Evolutionary conservation across 2,113 vertebrate genomes (phyloP).

Genomic region (Apus apus): DNA sequence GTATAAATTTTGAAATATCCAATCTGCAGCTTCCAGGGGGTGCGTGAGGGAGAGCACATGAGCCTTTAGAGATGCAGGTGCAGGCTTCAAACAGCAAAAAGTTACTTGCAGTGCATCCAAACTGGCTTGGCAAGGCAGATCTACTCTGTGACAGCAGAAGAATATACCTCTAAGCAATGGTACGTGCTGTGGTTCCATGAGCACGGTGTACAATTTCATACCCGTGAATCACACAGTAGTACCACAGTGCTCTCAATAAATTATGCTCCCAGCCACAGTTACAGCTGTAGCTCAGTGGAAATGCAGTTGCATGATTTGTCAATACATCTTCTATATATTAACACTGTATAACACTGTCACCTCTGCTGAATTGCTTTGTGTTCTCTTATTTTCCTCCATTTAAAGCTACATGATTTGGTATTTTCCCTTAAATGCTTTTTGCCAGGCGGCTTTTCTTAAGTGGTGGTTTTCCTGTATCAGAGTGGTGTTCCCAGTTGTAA

Average conservation of each 20-base stretch:
- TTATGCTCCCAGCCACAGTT: background rate
- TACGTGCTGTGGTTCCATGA: rapidly evolving
- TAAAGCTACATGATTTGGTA: background rate
- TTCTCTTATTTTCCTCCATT: background rate
- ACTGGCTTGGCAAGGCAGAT: background rate
- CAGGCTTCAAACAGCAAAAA: background rate
- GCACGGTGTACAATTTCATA: background rate
- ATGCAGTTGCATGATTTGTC: background rate
- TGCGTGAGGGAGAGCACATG: background rate
- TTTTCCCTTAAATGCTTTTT: background rate
- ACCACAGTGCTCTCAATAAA: background rate
- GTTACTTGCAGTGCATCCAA: rapidly evolving
- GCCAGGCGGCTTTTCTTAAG: background rate
- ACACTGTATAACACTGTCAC: background rate
- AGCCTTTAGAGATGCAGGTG: background rate
- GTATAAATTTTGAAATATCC: background rate
- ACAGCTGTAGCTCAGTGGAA: background rate
- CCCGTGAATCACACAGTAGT: background rate
- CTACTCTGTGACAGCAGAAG: background rate
- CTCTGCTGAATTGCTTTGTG: background rate
- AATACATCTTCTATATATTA: background rate
- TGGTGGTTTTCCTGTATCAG: background rate
- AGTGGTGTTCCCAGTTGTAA: background rate
- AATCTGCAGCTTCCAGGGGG: background rate
- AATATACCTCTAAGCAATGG: background rate